These are phyloP conservation scores for Crotalus viridis DNA, from an alignment of 2,113 vertebrate genomes.

Conservation along the genomic window DNA sequence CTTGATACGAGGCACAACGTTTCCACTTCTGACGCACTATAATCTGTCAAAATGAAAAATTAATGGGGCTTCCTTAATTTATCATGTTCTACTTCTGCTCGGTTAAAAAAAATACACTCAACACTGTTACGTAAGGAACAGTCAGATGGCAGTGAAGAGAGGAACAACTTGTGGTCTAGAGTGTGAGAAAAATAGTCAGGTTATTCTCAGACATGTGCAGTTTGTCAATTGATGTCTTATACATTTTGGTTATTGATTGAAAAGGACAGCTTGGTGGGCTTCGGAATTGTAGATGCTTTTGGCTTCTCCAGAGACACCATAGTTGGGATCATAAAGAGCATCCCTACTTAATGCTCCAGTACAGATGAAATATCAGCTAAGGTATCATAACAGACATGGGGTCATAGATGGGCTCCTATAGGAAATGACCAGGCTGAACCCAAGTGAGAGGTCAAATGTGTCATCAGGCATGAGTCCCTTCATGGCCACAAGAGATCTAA, in stretches of 20 bases:
- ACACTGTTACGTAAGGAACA: conserved; percentile 35
- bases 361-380: not conserved
- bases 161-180: not conserved
- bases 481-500: no score
- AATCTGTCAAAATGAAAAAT: conserved; percentile 88
- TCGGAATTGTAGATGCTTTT: not conserved
- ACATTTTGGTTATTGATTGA: not conserved
- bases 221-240: not conserved
- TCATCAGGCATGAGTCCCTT: not conserved
- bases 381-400: not conserved
- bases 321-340: not conserved
- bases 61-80: conserved; percentile 80
- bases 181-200: conserved; percentile 30
- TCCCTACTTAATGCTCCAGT: not conserved
- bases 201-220: conserved; percentile 44
- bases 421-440: not conserved
- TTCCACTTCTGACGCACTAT: conserved; percentile 75
- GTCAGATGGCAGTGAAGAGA: conserved; percentile 33
- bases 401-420: not conserved
- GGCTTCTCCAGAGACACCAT: not conserved
- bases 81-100: conserved; percentile 76
- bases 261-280: not conserved
- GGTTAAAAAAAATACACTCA: conserved; percentile 55
- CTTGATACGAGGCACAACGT: conserved; percentile 68
- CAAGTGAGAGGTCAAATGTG: not conserved